Conservation (phyloP, 2,113 vertebrate genomes). For the Scophthalmus maximus region DNA sequence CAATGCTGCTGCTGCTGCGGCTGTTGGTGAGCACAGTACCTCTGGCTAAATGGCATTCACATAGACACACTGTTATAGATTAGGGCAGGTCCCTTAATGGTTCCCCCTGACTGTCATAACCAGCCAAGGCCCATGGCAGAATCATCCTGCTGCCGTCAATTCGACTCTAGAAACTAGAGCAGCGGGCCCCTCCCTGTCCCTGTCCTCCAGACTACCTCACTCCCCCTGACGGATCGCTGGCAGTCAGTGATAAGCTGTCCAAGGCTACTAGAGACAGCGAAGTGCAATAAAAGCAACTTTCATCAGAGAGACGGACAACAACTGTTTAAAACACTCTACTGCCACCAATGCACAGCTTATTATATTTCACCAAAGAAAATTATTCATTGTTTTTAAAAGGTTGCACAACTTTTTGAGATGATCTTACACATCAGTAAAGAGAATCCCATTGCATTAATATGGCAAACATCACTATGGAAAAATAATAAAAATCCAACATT, state of each 20-base stretch:
- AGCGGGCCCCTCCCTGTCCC: slow-evolving; percentile 53
- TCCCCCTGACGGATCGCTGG: slow-evolving; percentile 50
- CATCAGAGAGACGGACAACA: slow-evolving; percentile 17
- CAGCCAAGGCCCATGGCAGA: slow-evolving; percentile 66
- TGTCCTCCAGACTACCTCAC: slow-evolving; percentile 60
- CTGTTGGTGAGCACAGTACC: slow-evolving; percentile 26
- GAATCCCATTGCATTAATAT: neutral
- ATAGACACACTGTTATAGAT: slow-evolving; percentile 44
- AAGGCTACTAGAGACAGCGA: slow-evolving; percentile 56
- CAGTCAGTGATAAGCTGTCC: slow-evolving; percentile 47
- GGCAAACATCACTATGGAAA: slow-evolving; percentile 17
- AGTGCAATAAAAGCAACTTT: slow-evolving; percentile 50
- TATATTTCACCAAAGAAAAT: neutral
- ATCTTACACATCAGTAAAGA: neutral
- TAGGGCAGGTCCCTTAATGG: slow-evolving; percentile 56
- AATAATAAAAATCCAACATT: slow-evolving; percentile 15
- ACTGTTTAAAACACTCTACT: neutral
- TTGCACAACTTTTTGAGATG: neutral
- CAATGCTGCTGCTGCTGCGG: slow-evolving; percentile 11
- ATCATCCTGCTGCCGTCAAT: slow-evolving; percentile 53
- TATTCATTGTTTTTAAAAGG: neutral
- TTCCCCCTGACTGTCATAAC: slow-evolving; percentile 54
- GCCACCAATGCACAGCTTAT: neutral
- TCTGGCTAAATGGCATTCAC: slow-evolving; percentile 49
- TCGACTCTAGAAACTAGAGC: slow-evolving; percentile 64